A percentile compares a stretch with the other conserved stretches of the same genome.
Conservation (phyloP, 92 coral and sea anemone species). For the Anthopleura xanthogrammica region DNA sequence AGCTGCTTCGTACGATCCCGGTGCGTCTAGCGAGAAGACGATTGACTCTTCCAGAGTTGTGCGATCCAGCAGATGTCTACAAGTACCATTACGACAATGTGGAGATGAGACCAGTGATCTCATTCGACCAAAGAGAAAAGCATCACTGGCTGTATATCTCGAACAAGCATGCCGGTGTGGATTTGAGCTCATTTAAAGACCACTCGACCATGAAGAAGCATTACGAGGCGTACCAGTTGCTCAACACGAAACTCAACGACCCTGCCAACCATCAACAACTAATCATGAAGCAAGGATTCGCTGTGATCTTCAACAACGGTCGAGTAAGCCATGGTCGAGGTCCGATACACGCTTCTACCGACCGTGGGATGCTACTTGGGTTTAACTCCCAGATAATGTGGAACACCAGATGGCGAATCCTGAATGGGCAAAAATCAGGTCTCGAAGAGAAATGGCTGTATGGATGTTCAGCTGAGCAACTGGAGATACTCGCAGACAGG, state of each 20-base stretch:
- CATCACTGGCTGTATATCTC: slow-evolving; percentile 1
- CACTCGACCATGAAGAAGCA: slow-evolving; percentile 28
- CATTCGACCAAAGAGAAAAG: slow-evolving; percentile 22
- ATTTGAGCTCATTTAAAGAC: slow-evolving; percentile 13
- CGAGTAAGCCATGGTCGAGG: slow-evolving; percentile 14
- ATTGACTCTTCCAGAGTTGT: slow-evolving; percentile 13
- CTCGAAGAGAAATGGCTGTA: slow-evolving; percentile 54
- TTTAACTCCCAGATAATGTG: slow-evolving; percentile 1
- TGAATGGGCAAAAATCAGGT: slow-evolving; percentile 38
- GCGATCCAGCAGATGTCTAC: slow-evolving; percentile 11
- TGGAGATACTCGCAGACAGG: slow-evolving; percentile 37
- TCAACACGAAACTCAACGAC: slow-evolving; percentile 28
- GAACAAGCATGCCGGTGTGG: slow-evolving; percentile 34
- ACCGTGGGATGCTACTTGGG: not conserved
- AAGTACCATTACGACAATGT: slow-evolving; percentile 18
- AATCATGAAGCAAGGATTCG: slow-evolving; percentile 1
- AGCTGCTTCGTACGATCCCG: slow-evolving; percentile 27
- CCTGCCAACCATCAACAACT: slow-evolving; percentile 21
- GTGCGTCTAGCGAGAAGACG: slow-evolving; percentile 36
- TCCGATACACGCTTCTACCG: not conserved
- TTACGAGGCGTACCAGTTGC: slow-evolving; percentile 37
- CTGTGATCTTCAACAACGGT: slow-evolving; percentile 16
- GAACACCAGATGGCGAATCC: slow-evolving; percentile 46
- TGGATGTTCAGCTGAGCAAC: slow-evolving; percentile 38
- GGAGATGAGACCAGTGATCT: slow-evolving; percentile 7